Evolutionary conservation across 2,888 invertebrate species (phyloP), one percentile per base, ranked within the genome.

Genomic region (Lomographa bimaculata): DNA sequence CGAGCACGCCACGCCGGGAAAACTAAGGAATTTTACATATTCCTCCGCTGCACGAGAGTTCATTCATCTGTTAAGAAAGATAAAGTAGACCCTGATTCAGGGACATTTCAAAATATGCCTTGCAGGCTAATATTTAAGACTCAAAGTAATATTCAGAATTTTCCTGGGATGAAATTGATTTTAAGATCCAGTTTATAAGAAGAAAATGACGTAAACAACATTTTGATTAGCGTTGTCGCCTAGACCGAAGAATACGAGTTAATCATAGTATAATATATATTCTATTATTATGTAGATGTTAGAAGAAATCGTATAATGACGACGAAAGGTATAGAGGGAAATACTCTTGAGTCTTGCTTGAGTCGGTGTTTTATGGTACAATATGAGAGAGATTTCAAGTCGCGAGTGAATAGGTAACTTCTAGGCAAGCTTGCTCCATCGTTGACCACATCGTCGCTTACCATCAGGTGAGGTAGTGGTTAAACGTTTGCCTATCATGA

Each of bases 21-120:
- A 49, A 33, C 33, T 34, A 24, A 27, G 8, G 32, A 14, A 55
- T 61, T 67, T 64, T 63, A 62, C 67, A 71, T 69, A 70, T 68
- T 76, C 59, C 67, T 66, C 60, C 59, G 65, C 67, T 72, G 68
- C 66, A 64, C 70, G 56, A 50, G 46, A 52, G 60, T 57, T 64
- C 73, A 74, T 60, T 82, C 82, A 69, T 68, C 79, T 74, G 84
- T 82, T 71, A 79, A 71, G 64, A 60, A 58, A 75, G 85, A 85
- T 84, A 84, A 78, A 64, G 55, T 54, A 61, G 43, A 57, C 45
- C 8, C 42, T 42, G 16, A 8, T 27, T 48, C 39, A 38, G 24
- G 49, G 45, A 16, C 7, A 23, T 8, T 20, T 34, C 23, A 63
- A 67, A 64, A 42, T 34, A 26, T 37, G 46, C 57, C 41, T 26